Conservation (phyloP, 2,113 vertebrate genomes). For the Sula dactylatra region DNA sequence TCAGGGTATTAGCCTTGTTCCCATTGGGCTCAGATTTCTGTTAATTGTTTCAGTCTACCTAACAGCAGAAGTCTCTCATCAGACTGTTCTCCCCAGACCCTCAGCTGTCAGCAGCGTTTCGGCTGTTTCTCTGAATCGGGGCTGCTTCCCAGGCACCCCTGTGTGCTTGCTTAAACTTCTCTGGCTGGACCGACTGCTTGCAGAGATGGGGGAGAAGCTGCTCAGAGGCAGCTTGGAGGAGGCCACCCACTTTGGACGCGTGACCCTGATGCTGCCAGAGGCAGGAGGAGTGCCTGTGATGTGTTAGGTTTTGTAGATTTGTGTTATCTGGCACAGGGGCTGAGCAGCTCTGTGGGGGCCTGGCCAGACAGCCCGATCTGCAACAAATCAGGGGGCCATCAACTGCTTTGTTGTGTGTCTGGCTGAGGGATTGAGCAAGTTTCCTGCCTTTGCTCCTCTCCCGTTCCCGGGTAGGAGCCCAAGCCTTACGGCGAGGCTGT, state of each 20-base stretch:
- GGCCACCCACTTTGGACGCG: background rate
- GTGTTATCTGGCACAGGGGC: background rate
- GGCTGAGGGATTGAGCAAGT: background rate
- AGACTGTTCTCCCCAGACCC: background rate
- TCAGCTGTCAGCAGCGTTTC: accelerated
- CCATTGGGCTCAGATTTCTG: background rate
- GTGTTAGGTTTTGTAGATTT: background rate
- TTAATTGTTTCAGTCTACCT: background rate
- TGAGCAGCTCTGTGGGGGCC: background rate
- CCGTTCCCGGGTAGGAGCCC: accelerated
- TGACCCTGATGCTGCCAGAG: background rate
- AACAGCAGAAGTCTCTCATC: background rate
- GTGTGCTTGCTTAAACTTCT: background rate
- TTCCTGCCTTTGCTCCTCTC: background rate
- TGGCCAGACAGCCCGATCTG: background rate
- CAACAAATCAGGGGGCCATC: background rate
- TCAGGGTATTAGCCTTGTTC: background rate
- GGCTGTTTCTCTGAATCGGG: background rate
- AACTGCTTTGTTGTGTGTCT: background rate
- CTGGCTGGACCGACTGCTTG: accelerated
- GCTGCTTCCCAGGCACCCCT: background rate
- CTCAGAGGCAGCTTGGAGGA: background rate
- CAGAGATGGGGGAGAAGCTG: accelerated
- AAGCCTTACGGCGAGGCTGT: background rate
- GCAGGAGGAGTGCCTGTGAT: background rate